Evolutionary conservation across 2,113 vertebrate species (phyloP).

Genomic region (Antechinus stuartii): DNA sequence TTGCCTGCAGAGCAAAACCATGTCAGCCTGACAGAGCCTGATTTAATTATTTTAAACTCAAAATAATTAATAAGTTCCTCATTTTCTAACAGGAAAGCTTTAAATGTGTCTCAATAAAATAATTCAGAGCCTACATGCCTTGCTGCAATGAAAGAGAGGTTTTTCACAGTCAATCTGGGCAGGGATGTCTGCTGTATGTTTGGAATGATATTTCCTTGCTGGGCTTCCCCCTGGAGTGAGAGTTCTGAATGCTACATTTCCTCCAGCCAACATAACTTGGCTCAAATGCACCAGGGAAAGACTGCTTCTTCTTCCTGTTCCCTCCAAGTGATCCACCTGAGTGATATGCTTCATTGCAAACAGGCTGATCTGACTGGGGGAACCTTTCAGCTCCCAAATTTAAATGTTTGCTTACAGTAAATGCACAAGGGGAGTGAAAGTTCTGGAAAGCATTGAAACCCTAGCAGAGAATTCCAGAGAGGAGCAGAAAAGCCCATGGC

Average conservation of each 20-base stretch:
- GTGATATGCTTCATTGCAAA: slow-evolving; percentile 24
- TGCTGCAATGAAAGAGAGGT: neutral
- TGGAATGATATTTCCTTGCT: slow-evolving; percentile 41
- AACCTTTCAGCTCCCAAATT: slow-evolving; percentile 22
- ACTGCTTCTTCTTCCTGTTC: no score
- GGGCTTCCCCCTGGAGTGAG: slow-evolving; percentile 33
- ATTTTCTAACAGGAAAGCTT: slow-evolving; percentile 75
- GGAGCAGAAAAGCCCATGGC: neutral
- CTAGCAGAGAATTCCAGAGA: neutral
- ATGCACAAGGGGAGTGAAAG: neutral
- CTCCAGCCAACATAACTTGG: slow-evolving; percentile 23
- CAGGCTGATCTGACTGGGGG: slow-evolving; percentile 1
- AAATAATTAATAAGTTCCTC: slow-evolving; percentile 82
- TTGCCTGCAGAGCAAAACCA: slow-evolving; percentile 81
- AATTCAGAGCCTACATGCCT: slow-evolving; percentile 61
- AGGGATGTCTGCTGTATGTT: neutral
- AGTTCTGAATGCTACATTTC: slow-evolving; percentile 6
- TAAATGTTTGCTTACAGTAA: slow-evolving; percentile 55
- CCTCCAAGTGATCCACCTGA: slow-evolving; percentile 23
- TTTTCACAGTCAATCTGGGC: neutral
- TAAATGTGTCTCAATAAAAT: slow-evolving; percentile 77
- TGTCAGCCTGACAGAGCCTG: slow-evolving; percentile 76
- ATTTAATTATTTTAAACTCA: slow-evolving; percentile 83
- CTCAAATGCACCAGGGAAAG: neutral
- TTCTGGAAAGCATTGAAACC: neutral